Evolutionary conservation across 2,888 invertebrate species (phyloP).

Genomic region (Drymonia ruficornis): DNA sequence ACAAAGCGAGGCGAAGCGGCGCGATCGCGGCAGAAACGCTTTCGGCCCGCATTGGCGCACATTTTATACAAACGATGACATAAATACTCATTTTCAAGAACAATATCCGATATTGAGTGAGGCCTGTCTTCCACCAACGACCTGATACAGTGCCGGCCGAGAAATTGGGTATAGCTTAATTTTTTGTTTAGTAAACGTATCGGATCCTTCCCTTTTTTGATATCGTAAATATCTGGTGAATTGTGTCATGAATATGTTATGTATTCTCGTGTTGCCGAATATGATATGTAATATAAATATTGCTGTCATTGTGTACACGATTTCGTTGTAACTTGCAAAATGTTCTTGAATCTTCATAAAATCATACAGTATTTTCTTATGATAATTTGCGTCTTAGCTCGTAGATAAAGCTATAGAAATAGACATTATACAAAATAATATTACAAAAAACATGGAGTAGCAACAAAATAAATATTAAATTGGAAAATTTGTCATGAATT

Average conservation of each 20-base stretch:
- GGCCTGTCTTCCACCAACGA: conserved; percentile 72
- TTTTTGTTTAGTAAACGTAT: conserved; percentile 35
- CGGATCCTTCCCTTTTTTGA: conserved; percentile 42
- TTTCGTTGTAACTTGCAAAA: background rate
- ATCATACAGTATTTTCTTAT: background rate
- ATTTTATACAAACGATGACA: conserved; percentile 81
- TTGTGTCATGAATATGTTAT: conserved; percentile 43
- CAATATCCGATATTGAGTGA: conserved; percentile 85
- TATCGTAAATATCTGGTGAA: conserved; percentile 41
- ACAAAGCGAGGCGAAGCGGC: conserved; percentile 49
- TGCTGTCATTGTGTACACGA: background rate
- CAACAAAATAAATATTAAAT: too few species aligned
- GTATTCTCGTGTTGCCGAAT: conserved; percentile 15
- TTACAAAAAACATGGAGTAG: background rate
- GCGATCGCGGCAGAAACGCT: conserved; percentile 57
- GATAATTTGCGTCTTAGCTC: too few species aligned
- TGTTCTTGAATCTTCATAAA: background rate
- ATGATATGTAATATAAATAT: conserved; percentile 5
- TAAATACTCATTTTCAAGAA: conserved; percentile 84
- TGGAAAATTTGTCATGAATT: too few species aligned
- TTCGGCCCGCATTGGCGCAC: conserved; percentile 59
- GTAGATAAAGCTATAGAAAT: background rate
- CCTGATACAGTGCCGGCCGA: conserved; percentile 50
- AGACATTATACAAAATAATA: background rate
- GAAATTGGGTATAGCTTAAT: conserved; percentile 43